These are phyloP conservation scores for Coryphaenoides rupestris DNA, from an alignment of 2,113 vertebrate genomes.

Conservation along the genomic window DNA sequence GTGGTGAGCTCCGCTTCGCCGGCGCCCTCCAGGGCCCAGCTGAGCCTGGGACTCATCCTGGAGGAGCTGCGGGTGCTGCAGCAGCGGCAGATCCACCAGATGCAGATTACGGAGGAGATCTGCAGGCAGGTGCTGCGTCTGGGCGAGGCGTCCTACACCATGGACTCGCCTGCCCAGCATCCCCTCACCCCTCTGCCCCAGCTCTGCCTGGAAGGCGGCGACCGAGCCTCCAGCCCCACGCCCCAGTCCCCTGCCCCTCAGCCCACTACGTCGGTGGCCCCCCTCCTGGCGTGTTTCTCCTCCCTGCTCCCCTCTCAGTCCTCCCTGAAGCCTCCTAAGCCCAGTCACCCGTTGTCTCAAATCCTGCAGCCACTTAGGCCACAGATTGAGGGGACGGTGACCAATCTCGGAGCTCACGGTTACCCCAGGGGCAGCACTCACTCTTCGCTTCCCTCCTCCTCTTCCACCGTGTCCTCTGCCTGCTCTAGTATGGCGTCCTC, in stretches of 20 bases:
- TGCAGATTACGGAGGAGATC: conserved; percentile 94
- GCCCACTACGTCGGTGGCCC: conserved; percentile 59
- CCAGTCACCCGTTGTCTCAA: conserved; percentile 60
- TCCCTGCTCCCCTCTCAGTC: conserved; percentile 64
- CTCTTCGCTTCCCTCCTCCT: conserved; percentile 46
- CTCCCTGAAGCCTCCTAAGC: conserved; percentile 54
- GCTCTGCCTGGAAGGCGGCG: conserved; percentile 66
- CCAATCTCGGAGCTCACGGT: conserved; percentile 35
- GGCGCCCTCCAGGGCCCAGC: conserved; percentile 65
- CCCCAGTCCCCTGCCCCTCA: conserved; percentile 37
- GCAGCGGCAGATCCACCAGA: conserved; percentile 90
- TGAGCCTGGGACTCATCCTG: conserved; percentile 79
- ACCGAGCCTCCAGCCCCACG: conserved; percentile 42
- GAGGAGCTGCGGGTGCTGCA: conserved; percentile 87
- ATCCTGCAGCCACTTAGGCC: conserved; percentile 69
- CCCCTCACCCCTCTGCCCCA: conserved; percentile 61
- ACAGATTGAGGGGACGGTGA: conserved; percentile 49
- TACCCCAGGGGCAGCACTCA: conserved; percentile 42
- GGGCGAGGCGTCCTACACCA: conserved; percentile 71
- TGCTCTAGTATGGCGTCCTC: conserved; percentile 51
- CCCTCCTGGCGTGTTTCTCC: conserved; percentile 71
- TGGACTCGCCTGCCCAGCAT: conserved; percentile 65
- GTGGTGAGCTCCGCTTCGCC: conserved; percentile 73
- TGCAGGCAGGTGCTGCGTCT: conserved; percentile 87
- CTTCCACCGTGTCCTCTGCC: conserved; percentile 46